Evolutionary conservation across 2,113 vertebrate genomes (phyloP).

Genomic region (Chloebia gouldiae): DNA sequence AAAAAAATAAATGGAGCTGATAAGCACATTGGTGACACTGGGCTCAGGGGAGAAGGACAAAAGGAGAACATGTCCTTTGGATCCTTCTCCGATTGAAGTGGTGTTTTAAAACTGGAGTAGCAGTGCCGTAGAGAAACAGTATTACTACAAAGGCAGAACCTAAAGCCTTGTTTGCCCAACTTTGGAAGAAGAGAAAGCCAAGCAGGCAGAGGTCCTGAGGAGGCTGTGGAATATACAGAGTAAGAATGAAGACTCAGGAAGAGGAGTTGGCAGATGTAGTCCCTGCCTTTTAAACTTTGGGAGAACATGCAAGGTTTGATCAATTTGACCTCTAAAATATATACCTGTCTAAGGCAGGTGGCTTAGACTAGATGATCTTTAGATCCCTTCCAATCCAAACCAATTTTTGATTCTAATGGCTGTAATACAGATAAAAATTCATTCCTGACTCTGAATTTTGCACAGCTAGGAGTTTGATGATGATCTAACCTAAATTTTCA

Average conservation of each 20-base stretch:
- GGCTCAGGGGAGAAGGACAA: background rate
- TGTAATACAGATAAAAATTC: background rate
- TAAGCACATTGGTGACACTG: background rate
- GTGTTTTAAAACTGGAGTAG: background rate
- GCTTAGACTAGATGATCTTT: background rate
- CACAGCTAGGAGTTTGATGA: background rate
- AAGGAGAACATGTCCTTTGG: background rate
- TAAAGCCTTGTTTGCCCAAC: background rate
- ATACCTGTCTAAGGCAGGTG: background rate
- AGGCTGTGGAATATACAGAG: background rate
- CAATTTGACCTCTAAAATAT: background rate
- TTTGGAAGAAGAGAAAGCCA: background rate
- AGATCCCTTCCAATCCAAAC: background rate
- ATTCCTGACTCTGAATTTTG: background rate
- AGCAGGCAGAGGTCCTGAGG: background rate
- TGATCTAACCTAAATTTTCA: background rate
- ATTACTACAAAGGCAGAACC: background rate
- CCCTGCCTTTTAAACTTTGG: background rate
- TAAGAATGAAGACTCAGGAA: background rate
- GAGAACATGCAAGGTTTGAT: background rate
- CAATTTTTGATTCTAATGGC: background rate
- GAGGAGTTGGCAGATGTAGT: background rate
- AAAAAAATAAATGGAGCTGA: background rate
- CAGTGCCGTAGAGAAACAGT: background rate
- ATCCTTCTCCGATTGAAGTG: background rate